These are phyloP conservation scores for Agrotis exclamationis DNA, from an alignment of 2,888 invertebrate genomes.

Conservation along the genomic window DNA sequence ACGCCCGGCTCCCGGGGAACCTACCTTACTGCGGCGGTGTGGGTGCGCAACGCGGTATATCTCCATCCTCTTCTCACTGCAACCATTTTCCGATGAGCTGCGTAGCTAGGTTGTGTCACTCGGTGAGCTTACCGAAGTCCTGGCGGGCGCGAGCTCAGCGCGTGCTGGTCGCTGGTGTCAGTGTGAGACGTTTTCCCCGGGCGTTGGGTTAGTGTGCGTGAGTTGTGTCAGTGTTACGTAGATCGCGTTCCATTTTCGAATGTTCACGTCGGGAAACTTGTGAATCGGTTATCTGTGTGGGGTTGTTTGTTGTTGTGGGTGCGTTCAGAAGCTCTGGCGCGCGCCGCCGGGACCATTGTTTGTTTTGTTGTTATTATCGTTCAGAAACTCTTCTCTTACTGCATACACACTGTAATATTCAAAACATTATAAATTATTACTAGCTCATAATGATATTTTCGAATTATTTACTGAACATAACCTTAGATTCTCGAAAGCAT, in stretches of 20 bases:
- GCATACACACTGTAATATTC: conserved; percentile 62
- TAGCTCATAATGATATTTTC: conserved; percentile 10
- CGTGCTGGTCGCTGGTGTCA: conserved; percentile 57
- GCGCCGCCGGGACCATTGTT: conserved; percentile 79
- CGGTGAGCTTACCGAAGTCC: conserved; percentile 53
- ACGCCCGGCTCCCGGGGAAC: conserved; percentile 88
- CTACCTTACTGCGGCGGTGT: conserved; percentile 78
- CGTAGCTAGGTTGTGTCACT: conserved; percentile 65
- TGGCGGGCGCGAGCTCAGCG: conserved; percentile 74
- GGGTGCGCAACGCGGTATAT: conserved; percentile 69
- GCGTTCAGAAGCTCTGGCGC: conserved; percentile 74
- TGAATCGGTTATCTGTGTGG: conserved; percentile 87
- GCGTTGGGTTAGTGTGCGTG: conserved; percentile 75
- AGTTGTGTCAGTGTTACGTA: conserved; percentile 78
- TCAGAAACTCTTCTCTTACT: conserved; percentile 73
- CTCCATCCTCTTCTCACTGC: conserved; percentile 69
- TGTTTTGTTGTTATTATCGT: conserved; percentile 88
- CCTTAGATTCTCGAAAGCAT: conserved; percentile 2
- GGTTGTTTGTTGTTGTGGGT: conserved; percentile 76
- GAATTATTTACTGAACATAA: conserved; percentile 4
- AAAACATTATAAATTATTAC: conserved; percentile 34
- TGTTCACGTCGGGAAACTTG: conserved; percentile 82
- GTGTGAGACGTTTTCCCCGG: conserved; percentile 85
- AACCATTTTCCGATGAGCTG: conserved; percentile 73
- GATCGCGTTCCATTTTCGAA: conserved; percentile 83